Evolutionary conservation across 2,888 invertebrate genomes (phyloP).

Genomic region (Harpalus rufipes): DNA sequence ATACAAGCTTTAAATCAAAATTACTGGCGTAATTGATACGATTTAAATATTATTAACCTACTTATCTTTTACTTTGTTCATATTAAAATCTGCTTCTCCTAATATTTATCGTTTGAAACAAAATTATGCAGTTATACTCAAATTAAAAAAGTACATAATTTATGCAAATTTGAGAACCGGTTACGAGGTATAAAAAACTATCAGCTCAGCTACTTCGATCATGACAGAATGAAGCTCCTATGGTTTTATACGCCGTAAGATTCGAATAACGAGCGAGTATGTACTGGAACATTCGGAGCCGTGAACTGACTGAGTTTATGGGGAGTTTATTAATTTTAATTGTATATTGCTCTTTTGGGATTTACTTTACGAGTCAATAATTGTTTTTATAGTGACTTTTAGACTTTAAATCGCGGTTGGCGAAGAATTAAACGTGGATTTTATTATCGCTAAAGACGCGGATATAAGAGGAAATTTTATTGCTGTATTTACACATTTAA

Average conservation of each 20-base stretch:
- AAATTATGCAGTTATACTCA: conserved; percentile 33
- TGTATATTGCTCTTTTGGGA: conserved; percentile 58
- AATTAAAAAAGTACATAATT: conserved; percentile 53
- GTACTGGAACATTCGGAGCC: conserved; percentile 23
- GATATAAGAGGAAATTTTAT: not conserved
- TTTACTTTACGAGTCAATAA: conserved; percentile 58
- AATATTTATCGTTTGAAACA: not conserved
- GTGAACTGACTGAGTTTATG: conserved; percentile 58
- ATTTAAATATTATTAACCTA: conserved; percentile 39
- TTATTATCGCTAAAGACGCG: not conserved
- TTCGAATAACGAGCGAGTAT: conserved; percentile 10
- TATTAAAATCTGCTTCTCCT: not conserved
- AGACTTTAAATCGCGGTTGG: not conserved
- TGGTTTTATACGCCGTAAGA: conserved; percentile 46
- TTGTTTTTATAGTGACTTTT: conserved; percentile 61
- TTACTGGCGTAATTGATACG: not conserved
- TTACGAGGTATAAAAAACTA: conserved; percentile 31
- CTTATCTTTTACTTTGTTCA: conserved; percentile 3
- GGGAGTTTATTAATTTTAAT: conserved; percentile 57
- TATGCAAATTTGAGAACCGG: conserved; percentile 60
- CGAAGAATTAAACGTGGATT: not conserved
- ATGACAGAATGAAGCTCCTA: conserved; percentile 41
- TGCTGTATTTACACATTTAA: not conserved
- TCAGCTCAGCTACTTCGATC: conserved; percentile 11
- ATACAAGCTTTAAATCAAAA: not conserved